A percentile compares a stretch with the other conserved stretches of the same genome.
Evolutionary conservation across 2,113 vertebrate genomes (phyloP).

Genomic region (Paramormyrops kingsleyae): DNA sequence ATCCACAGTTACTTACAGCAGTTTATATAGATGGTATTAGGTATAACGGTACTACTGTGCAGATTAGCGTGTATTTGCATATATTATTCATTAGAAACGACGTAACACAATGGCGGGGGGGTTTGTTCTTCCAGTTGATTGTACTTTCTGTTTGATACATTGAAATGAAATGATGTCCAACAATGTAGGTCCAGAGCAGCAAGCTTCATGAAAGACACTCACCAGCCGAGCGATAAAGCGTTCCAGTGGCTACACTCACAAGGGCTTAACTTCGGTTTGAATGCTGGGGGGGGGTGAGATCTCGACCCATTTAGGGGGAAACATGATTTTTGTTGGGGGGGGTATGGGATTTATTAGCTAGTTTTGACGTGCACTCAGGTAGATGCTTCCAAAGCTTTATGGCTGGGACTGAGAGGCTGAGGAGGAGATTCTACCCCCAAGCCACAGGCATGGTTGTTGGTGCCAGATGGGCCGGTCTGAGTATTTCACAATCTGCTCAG

Average conservation of each 20-base stretch:
- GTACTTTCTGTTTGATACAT: background rate
- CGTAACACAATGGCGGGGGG: background rate
- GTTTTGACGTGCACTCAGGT: background rate
- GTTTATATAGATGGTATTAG: background rate
- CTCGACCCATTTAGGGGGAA: no score
- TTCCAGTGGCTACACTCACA: background rate
- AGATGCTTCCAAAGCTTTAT: background rate
- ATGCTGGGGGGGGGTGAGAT: no score
- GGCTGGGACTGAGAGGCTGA: background rate
- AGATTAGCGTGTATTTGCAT: background rate
- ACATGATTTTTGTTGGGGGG: no score
- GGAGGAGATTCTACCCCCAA: background rate
- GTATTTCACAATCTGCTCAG: no score
- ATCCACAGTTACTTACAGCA: background rate
- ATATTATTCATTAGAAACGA: background rate
- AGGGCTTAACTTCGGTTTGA: no score
- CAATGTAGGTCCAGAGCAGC: background rate
- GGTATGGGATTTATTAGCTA: no score
- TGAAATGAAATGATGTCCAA: background rate
- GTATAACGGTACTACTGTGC: background rate
- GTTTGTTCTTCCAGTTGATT: background rate
- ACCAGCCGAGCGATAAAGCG: background rate
- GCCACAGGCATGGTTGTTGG: no score
- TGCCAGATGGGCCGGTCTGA: no score
- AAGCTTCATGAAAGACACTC: background rate